Percentiles rank a stretch among this genome's conserved stretches.
Evolutionary conservation across 2,888 invertebrate genomes (phyloP).

Genomic region (Imbricaverruca yamaguchii): DNA sequence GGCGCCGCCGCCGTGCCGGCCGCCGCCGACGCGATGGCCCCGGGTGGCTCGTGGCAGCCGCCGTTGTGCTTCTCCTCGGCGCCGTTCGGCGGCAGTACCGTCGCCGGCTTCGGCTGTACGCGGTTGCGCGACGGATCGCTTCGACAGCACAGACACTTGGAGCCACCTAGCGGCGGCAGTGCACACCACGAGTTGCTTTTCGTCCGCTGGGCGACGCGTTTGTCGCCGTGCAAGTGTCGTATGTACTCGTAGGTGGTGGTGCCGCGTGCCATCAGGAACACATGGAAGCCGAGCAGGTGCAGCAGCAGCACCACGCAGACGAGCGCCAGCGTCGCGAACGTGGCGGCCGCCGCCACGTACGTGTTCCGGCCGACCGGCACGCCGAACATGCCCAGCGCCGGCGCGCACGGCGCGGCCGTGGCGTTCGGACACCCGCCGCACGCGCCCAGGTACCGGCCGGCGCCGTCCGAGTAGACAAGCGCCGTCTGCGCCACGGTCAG

Average conservation of each 20-base stretch:
- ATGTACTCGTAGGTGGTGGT: slow-evolving; percentile 88
- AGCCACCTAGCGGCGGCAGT: slow-evolving; percentile 29
- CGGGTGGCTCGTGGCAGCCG: slow-evolving; percentile 27
- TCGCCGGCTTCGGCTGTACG: slow-evolving; percentile 30
- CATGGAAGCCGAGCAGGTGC: slow-evolving; percentile 79
- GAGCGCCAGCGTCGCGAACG: slow-evolving; percentile 52
- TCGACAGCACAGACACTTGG: slow-evolving; percentile 27
- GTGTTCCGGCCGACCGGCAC: slow-evolving; percentile 49
- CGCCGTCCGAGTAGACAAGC: slow-evolving; percentile 51
- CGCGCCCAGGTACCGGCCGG: slow-evolving; percentile 26
- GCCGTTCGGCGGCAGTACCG: slow-evolving; percentile 26
- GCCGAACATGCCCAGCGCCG: slow-evolving; percentile 32
- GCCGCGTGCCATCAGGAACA: slow-evolving; percentile 74
- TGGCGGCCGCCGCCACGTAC: slow-evolving; percentile 36
- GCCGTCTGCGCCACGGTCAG: slow-evolving; percentile 63
- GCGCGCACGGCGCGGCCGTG: slow-evolving; percentile 27
- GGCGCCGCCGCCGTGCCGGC: slow-evolving; percentile 23
- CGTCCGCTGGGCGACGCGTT: no score
- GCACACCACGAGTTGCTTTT: not conserved
- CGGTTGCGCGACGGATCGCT: slow-evolving; percentile 27
- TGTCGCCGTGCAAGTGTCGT: slow-evolving; percentile 38
- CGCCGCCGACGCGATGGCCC: slow-evolving; percentile 24
- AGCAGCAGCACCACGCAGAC: slow-evolving; percentile 66
- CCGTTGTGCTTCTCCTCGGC: slow-evolving; percentile 31
- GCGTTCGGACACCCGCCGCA: not conserved